Evolutionary conservation across 2,113 vertebrate species (phyloP).

Genomic region (Podarcis muralis): DNA sequence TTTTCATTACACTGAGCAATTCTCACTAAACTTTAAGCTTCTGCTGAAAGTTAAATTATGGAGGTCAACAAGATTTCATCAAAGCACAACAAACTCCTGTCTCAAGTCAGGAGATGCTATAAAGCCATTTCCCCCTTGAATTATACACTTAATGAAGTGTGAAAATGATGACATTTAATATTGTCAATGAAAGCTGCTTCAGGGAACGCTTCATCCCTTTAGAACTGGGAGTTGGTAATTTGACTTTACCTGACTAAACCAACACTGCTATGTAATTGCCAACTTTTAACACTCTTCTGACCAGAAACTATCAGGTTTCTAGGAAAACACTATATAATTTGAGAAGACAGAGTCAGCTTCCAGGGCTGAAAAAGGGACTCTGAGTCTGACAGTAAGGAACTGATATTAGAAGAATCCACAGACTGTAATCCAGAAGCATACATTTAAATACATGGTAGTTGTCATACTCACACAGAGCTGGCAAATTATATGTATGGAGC

Average conservation of each 20-base stretch:
- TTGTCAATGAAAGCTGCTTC: slow-evolving; percentile 55
- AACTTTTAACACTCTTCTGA: slow-evolving; percentile 10
- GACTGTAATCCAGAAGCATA: background rate
- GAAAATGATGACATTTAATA: slow-evolving; percentile 63
- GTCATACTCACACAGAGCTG: background rate
- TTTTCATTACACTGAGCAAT: slow-evolving; percentile 8
- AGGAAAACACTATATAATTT: background rate
- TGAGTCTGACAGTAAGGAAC: background rate
- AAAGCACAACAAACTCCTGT: slow-evolving; percentile 34
- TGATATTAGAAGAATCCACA: background rate
- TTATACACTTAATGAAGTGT: slow-evolving; percentile 57
- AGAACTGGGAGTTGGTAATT: slow-evolving; percentile 45
- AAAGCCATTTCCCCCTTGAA: slow-evolving; percentile 51
- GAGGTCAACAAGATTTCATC: slow-evolving; percentile 40
- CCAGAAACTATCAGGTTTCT: slow-evolving; percentile 11
- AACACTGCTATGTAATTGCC: slow-evolving; percentile 1
- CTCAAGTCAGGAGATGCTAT: slow-evolving; percentile 24
- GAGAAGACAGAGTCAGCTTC: background rate
- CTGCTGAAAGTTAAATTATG: slow-evolving; percentile 33
- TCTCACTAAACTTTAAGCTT: slow-evolving; percentile 23
- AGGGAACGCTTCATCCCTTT: slow-evolving; percentile 54
- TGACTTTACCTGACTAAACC: slow-evolving; percentile 53
- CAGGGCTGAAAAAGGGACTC: background rate
- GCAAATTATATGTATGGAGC: slow-evolving; percentile 10
- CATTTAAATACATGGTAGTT: background rate